phyloP scores from a whole-genome alignment of 2,888 invertebrate genomes.

The Arctia plantaginis region DNA sequence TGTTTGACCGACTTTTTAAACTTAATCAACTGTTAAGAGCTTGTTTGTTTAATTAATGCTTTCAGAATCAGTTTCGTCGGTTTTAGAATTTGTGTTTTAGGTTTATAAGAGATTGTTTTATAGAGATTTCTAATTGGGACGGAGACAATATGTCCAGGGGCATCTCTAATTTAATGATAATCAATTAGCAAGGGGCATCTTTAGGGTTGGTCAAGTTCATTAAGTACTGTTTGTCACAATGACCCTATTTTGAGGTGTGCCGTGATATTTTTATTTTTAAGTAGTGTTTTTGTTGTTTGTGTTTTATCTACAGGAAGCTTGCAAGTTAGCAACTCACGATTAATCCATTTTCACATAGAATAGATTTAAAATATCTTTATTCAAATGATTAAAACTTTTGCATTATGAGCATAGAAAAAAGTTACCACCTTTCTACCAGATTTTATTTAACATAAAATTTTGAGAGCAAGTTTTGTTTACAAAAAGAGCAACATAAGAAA shows the following conservation, averaged over 20 bases:
- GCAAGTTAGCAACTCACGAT: too few relatives aligned
- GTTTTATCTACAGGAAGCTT: too few relatives aligned
- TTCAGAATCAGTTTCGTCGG: constrained; percentile 26
- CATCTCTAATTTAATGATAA: background rate
- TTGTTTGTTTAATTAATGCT: constrained; percentile 39
- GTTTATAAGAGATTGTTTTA: background rate
- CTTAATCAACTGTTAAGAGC: constrained; percentile 42
- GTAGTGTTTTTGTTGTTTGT: too few relatives aligned
- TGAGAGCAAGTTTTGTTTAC: too few relatives aligned
- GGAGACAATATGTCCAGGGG: background rate
- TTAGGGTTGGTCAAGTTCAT: background rate
- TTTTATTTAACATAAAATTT: too few relatives aligned
- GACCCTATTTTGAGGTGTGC: background rate
- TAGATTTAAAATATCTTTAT: too few relatives aligned
- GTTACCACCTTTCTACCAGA: too few relatives aligned
- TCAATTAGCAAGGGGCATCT: background rate
- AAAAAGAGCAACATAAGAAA: too few relatives aligned
- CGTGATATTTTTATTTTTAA: background rate
- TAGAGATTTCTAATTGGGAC: background rate
- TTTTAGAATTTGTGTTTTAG: constrained; percentile 3
- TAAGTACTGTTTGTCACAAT: background rate
- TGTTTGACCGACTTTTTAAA: constrained; percentile 39
- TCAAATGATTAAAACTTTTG: too few relatives aligned
- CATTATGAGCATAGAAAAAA: too few relatives aligned
- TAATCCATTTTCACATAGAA: too few relatives aligned